Percentiles rank a stretch among this genome's conserved stretches.
These are phyloP conservation scores for Circaetus gallicus DNA, from an alignment of 2,113 vertebrate genomes.

Conservation along the genomic window DNA sequence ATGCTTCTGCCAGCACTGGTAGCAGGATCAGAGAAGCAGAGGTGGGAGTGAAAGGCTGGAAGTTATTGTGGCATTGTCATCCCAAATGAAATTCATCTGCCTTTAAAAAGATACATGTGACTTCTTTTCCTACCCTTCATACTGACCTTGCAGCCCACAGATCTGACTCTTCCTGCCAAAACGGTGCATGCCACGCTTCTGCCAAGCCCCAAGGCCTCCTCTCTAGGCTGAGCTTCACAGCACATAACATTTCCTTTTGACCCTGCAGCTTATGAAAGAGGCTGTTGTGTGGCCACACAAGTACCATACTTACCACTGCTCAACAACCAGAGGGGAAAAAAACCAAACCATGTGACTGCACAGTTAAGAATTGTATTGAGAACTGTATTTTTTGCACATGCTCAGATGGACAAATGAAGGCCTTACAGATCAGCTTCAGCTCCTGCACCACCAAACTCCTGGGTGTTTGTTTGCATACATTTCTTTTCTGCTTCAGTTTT, in stretches of 20 bases:
- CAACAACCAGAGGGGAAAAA: neutral
- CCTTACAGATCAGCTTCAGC: neutral
- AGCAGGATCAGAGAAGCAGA: neutral
- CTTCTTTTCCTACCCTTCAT: neutral
- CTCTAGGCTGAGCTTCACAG: neutral
- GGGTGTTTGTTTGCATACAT: neutral
- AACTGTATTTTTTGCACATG: neutral
- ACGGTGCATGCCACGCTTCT: neutral
- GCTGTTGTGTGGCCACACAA: rapidly evolving
- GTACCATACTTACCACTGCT: neutral
- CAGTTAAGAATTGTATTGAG: neutral
- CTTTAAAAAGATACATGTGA: neutral
- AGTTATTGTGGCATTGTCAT: neutral
- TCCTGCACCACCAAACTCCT: neutral
- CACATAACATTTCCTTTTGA: neutral
- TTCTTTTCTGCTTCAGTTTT: neutral
- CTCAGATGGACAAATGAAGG: neutral
- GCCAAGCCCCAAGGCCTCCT: neutral
- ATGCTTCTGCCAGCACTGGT: neutral
- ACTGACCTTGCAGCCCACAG: neutral
- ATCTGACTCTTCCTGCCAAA: neutral
- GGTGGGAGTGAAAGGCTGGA: neutral
- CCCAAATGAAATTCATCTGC: neutral
- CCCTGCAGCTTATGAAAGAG: neutral
- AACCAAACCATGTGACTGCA: neutral